phyloP scores from a whole-genome alignment of 2,888 invertebrate genomes.

The Ornithoptera alexandrae region DNA sequence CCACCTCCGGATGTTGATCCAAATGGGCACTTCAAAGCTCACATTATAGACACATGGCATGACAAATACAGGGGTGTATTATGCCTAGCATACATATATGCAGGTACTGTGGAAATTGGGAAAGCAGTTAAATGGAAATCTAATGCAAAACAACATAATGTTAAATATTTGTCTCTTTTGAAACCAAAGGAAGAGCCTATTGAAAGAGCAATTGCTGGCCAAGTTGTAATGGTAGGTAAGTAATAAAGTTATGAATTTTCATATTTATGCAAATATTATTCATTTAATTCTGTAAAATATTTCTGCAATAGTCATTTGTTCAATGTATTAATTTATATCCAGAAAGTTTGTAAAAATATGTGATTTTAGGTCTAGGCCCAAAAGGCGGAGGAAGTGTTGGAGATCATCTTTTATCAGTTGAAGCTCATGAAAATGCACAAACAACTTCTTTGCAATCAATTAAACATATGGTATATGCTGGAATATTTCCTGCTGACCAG shows the following conservation, averaged over 20 bases:
- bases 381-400: slow-evolving; percentile 71
- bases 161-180: slow-evolving; percentile 89
- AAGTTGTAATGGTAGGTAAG: slow-evolving; percentile 92
- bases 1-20: slow-evolving; percentile 85
- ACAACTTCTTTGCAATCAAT: slow-evolving; percentile 49
- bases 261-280: background rate
- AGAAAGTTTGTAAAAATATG: too few relatives aligned
- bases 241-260: slow-evolving; percentile 31
- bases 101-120: slow-evolving; percentile 86
- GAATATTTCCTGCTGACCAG: slow-evolving; percentile 93
- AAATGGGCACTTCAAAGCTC: slow-evolving; percentile 84
- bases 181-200: slow-evolving; percentile 86
- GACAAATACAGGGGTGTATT: slow-evolving; percentile 92
- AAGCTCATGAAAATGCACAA: slow-evolving; percentile 46
- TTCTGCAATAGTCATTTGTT: background rate
- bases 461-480: slow-evolving; percentile 76
- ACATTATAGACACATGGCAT: slow-evolving; percentile 97
- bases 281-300: too few relatives aligned
- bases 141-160: slow-evolving; percentile 86
- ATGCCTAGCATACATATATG: slow-evolving; percentile 87
- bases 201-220: slow-evolving; percentile 88
- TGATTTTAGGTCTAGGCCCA: slow-evolving; percentile 64
- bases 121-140: slow-evolving; percentile 87
- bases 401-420: slow-evolving; percentile 61
- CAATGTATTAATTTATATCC: background rate